Evolutionary conservation across 1,140 invertebrate genomes (phyloP).

Genomic region (Atta texana): DNA sequence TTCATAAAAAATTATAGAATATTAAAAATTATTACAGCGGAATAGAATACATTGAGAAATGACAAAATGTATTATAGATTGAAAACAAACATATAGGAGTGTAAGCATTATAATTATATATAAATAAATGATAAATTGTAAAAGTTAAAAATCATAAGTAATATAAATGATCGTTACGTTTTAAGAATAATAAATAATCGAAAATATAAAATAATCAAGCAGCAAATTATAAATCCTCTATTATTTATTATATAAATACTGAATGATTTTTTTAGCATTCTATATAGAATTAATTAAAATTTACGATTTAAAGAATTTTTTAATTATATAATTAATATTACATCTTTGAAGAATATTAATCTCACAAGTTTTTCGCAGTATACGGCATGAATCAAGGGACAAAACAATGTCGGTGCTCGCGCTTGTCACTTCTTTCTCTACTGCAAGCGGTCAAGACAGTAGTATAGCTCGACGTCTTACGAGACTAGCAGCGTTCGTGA

Average conservation of each 20-base stretch:
- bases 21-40: no score
- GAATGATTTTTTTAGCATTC: no score
- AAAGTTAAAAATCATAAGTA: no score
- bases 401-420: background rate
- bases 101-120: no score
- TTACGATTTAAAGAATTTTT: background rate
- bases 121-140: no score
- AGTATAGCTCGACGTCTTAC: constrained; percentile 29
- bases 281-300: background rate
- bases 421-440: constrained; percentile 30
- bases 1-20: no score
- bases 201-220: no score
- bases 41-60: no score
- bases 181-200: no score
- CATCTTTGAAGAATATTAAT: constrained; percentile 37
- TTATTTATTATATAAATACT: background rate
- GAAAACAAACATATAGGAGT: no score
- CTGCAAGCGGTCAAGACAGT: background rate
- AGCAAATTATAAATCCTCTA: background rate
- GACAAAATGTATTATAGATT: no score
- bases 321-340: constrained; percentile 29
- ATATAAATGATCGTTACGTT: no score
- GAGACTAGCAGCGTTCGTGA: constrained; percentile 27
- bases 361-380: background rate
- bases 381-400: background rate